These are phyloP conservation scores for Thera obeliscata DNA, from an alignment of 2,888 invertebrate species.

Conservation along the genomic window DNA sequence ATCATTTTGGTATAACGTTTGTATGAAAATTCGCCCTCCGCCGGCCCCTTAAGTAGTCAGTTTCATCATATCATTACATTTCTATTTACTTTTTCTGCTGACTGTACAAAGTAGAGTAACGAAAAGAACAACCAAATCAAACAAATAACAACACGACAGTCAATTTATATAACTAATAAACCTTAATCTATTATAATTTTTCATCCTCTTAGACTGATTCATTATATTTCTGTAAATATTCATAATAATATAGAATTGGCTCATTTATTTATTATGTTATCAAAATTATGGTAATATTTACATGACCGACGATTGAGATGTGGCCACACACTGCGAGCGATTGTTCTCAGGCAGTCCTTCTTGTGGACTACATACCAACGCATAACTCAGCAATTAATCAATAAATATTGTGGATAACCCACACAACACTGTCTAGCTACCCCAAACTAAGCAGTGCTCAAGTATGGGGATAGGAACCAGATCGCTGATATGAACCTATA, in stretches of 20 bases:
- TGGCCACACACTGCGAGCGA: slow-evolving; percentile 49
- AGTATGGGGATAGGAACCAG: no score
- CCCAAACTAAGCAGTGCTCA: no score
- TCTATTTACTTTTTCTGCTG: no score
- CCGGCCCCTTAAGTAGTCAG: no score
- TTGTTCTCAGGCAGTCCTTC: slow-evolving; percentile 25
- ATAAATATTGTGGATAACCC: no score
- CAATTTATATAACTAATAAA: slow-evolving; percentile 16
- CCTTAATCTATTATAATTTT: slow-evolving; percentile 28
- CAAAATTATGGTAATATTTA: slow-evolving; percentile 54
- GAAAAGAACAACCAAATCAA: background rate
- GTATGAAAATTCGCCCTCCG: no score
- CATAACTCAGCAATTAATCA: background rate
- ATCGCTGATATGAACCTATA: no score
- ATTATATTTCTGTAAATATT: slow-evolving; percentile 40
- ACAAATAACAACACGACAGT: background rate
- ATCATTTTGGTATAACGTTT: no score
- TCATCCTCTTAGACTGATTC: slow-evolving; percentile 19
- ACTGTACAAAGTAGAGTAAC: no score
- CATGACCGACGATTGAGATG: slow-evolving; percentile 38
- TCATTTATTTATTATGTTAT: slow-evolving; percentile 48
- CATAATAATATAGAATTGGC: slow-evolving; percentile 31
- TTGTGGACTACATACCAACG: background rate
- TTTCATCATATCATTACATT: no score
- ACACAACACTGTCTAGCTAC: no score